A percentile compares a stretch with the other conserved stretches of the same genome.
These are phyloP conservation scores for Marasmarcha lunaedactyla DNA, from an alignment of 2,888 invertebrate species.

Conservation along the genomic window DNA sequence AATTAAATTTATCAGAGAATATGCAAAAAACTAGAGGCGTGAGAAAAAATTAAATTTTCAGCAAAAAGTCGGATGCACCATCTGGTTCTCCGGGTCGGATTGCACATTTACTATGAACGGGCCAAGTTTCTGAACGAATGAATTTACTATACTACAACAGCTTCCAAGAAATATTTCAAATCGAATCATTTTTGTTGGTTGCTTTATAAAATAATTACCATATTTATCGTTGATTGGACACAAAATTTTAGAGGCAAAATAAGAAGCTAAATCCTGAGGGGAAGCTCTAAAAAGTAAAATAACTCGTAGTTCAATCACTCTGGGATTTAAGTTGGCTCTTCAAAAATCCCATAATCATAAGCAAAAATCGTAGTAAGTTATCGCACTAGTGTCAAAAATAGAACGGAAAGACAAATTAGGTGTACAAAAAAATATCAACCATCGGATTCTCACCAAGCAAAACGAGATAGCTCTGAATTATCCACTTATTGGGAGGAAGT, in stretches of 20 bases:
- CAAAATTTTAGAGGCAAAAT: no score
- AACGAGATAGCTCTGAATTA: constrained; percentile 51
- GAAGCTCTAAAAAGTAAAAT: no score
- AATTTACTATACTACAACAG: neutral
- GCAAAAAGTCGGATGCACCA: constrained; percentile 38
- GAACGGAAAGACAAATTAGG: constrained; percentile 33
- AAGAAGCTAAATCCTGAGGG: no score
- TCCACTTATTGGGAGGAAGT: constrained; percentile 62
- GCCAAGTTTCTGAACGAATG: neutral
- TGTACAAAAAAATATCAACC: constrained; percentile 26
- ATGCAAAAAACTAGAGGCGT: constrained; percentile 24
- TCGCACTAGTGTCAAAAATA: no score
- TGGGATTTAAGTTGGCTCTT: no score
- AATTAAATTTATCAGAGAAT: constrained; percentile 12
- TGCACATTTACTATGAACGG: constrained; percentile 12
- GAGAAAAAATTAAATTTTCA: constrained; percentile 32
- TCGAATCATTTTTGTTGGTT: no score
- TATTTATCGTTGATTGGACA: no score
- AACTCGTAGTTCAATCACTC: no score
- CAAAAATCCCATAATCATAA: no score
- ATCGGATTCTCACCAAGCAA: constrained; percentile 35
- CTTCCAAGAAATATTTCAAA: no score
- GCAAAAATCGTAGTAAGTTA: no score
- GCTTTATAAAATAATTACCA: no score
- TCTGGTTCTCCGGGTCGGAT: constrained; percentile 31